Evolutionary conservation across 2,113 vertebrate species (phyloP).

Genomic region (Dromaius novaehollandiae): DNA sequence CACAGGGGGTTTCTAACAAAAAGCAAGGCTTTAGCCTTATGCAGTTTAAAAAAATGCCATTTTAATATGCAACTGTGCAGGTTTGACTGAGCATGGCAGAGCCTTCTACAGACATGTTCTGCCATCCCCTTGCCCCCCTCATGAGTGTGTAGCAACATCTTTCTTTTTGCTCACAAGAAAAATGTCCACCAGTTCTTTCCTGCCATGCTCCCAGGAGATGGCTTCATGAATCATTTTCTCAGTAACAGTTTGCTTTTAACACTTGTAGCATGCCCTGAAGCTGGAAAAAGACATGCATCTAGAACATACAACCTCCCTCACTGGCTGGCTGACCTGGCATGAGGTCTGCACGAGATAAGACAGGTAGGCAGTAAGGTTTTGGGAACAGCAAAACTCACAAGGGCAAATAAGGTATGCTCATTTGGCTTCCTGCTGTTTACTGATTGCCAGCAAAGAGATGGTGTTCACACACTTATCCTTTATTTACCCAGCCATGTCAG

Average conservation of each 20-base stretch:
- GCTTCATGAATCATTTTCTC: neutral
- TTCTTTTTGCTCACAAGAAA: neutral
- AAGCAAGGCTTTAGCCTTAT: neutral
- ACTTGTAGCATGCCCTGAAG: neutral
- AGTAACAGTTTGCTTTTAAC: neutral
- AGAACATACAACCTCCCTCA: neutral
- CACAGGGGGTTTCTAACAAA: neutral
- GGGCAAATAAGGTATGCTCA: neutral
- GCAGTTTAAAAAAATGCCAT: neutral
- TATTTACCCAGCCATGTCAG: neutral
- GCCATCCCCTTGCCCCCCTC: neutral
- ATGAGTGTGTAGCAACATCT: neutral
- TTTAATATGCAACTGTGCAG: neutral
- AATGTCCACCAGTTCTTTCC: neutral
- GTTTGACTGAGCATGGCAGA: neutral
- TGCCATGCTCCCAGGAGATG: neutral
- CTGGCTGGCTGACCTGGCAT: neutral
- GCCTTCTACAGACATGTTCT: neutral
- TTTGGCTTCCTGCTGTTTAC: neutral
- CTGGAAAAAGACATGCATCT: neutral
- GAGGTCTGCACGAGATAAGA: rapidly evolving
- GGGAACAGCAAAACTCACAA: neutral
- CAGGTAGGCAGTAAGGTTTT: neutral
- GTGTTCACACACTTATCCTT: neutral
- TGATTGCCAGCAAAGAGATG: neutral